Conservation (phyloP, 53 echinoderm and acorn worm species). For the Echinarachnius parma region DNA sequence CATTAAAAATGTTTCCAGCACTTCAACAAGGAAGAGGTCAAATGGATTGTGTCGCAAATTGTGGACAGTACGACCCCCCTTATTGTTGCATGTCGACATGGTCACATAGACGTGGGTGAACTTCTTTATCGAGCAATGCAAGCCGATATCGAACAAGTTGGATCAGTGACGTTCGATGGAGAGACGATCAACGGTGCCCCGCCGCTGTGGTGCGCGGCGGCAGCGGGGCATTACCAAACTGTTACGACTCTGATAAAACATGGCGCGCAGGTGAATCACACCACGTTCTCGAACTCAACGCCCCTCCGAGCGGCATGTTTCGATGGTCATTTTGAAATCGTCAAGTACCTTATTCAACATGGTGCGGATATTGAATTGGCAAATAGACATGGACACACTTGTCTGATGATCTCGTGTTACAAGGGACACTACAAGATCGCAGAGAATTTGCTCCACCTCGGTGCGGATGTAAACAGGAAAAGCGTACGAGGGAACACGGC, state of each 20-base stretch:
- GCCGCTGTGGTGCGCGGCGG: slow-evolving; percentile 97
- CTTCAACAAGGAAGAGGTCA: slow-evolving; percentile 76
- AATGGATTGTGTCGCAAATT: slow-evolving; percentile 89
- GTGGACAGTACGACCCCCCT: slow-evolving; percentile 90
- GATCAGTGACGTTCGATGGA: slow-evolving; percentile 98
- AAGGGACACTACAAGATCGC: slow-evolving; percentile 92
- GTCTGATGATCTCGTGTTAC: slow-evolving; percentile 99
- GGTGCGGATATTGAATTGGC: slow-evolving; percentile 95
- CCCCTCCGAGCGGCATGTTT: slow-evolving; percentile 96
- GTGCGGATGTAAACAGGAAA: slow-evolving; percentile 92
- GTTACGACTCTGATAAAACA: slow-evolving; percentile 86
- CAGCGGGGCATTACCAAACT: slow-evolving; percentile 89
- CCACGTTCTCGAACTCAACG: slow-evolving; percentile 95
- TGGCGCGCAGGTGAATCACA: slow-evolving; percentile 96
- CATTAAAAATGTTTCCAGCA: slow-evolving; percentile 75
- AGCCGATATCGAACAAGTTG: slow-evolving; percentile 94
- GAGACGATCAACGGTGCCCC: slow-evolving; percentile 99
- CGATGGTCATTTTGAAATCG: slow-evolving; percentile 97
- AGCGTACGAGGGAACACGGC: slow-evolving; percentile 96
- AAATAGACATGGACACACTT: slow-evolving; percentile 96
- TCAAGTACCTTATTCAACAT: slow-evolving; percentile 88
- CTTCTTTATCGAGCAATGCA: slow-evolving; percentile 86
- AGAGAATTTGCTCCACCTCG: slow-evolving; percentile 75
- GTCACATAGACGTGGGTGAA: slow-evolving; percentile 86
- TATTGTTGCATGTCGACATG: slow-evolving; percentile 96